phyloP scores from a whole-genome alignment of 2,888 invertebrate species.

The Corbicula japonica region DNA sequence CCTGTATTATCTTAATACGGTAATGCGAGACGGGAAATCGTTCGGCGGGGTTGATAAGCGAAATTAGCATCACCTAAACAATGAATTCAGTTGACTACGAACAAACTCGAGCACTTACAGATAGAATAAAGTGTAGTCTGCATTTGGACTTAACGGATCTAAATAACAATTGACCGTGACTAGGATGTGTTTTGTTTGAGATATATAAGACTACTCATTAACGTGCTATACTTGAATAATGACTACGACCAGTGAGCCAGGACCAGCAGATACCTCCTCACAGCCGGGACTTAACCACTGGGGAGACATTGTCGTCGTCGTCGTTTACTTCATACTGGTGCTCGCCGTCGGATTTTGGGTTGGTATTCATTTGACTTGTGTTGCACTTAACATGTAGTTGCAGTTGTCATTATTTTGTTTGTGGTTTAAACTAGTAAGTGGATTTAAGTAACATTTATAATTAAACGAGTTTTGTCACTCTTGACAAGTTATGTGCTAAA shows the following conservation, averaged over 20 bases:
- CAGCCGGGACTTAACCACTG: conserved; percentile 76
- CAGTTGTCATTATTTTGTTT: neutral
- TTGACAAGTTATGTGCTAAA: neutral
- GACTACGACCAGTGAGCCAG: neutral
- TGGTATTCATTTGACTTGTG: conserved; percentile 51
- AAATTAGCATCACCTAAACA: conserved; percentile 1
- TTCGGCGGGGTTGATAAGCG: neutral
- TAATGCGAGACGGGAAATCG: neutral
- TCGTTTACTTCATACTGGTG: conserved; percentile 82
- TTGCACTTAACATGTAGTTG: neutral
- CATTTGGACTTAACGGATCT: neutral
- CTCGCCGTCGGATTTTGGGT: conserved; percentile 84
- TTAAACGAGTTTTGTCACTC: neutral
- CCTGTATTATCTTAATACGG: neutral
- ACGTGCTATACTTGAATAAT: neutral
- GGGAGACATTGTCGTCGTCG: conserved; percentile 80
- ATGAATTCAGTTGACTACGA: neutral
- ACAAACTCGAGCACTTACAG: neutral
- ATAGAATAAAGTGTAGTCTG: neutral
- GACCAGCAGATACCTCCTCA: neutral
- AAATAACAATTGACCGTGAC: neutral
- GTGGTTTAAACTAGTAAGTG: neutral
- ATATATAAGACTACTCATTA: neutral
- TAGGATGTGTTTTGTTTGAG: neutral
- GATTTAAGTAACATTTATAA: neutral